A percentile compares a stretch with the other conserved stretches of the same genome.
Conservation (phyloP, 2,888 invertebrate genomes). For the Opisthograptis luteolata region DNA sequence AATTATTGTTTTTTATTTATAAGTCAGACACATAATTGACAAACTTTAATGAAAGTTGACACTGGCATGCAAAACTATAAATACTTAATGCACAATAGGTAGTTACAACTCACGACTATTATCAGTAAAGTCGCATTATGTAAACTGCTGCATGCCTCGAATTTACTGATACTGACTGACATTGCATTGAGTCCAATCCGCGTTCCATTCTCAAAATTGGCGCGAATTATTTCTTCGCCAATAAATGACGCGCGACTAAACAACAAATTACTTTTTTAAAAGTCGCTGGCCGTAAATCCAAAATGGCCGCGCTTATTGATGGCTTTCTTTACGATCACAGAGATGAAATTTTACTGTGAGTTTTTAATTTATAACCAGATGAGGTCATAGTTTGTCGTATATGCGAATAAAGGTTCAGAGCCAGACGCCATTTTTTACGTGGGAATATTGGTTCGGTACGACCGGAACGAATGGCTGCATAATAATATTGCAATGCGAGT, state of each 20-base stretch:
- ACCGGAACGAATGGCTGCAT: too few species aligned
- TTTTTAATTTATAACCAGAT: conserved; percentile 56
- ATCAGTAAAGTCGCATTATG: too few species aligned
- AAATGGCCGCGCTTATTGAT: conserved; percentile 63
- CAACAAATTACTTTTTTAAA: conserved; percentile 55
- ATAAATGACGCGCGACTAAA: conserved; percentile 46
- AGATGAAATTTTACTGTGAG: conserved; percentile 45
- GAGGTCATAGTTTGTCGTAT: conserved; percentile 44
- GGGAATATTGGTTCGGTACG: not conserved
- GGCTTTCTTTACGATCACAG: conserved; percentile 70
- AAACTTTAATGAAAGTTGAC: not conserved
- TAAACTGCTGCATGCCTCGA: conserved; percentile 17
- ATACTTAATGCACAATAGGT: too few species aligned
- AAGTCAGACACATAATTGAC: too few species aligned
- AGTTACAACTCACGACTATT: too few species aligned
- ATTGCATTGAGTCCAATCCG: conserved; percentile 50
- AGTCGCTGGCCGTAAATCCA: conserved; percentile 59
- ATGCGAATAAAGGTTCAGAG: conserved; percentile 2
- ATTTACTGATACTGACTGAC: conserved; percentile 35
- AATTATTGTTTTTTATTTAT: too few species aligned
- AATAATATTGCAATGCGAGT: not conserved
- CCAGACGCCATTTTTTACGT: conserved; percentile 4
- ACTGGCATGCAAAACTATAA: not conserved
- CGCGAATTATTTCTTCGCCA: conserved; percentile 42
- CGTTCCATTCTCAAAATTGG: conserved; percentile 49